phyloP scores from a whole-genome alignment of 2,113 vertebrate species.

The Limanda limanda region DNA sequence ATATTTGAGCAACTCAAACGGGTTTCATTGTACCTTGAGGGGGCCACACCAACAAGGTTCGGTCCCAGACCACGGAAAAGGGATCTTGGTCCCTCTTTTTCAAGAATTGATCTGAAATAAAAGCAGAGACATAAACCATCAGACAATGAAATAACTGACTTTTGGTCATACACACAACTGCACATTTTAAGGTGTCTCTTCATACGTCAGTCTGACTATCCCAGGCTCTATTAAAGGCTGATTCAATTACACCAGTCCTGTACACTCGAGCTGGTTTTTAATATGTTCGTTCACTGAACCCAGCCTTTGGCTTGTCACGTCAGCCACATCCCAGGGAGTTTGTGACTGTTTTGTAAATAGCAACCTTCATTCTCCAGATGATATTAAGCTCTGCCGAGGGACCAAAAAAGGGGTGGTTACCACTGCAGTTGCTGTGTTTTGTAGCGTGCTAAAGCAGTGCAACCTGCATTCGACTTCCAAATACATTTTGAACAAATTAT shows the following conservation, averaged over 20 bases:
- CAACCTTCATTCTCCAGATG: constrained; percentile 30
- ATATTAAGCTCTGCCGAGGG: neutral
- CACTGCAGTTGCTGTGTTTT: constrained; percentile 1
- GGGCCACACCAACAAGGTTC: constrained; percentile 96
- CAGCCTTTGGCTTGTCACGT: constrained; percentile 9
- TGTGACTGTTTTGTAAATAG: constrained; percentile 1
- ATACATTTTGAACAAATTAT: constrained; percentile 9
- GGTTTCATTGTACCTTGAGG: constrained; percentile 88
- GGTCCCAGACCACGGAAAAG: constrained; percentile 96
- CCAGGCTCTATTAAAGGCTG: neutral
- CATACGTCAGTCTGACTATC: neutral
- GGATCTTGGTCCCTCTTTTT: constrained; percentile 97
- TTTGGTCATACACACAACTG: neutral
- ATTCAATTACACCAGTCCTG: constrained; percentile 16
- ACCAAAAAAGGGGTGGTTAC: neutral
- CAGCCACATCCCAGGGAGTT: constrained; percentile 4
- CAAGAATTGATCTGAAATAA: constrained; percentile 90
- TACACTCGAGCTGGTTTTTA: constrained; percentile 14
- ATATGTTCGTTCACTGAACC: neutral
- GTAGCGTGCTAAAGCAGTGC: neutral
- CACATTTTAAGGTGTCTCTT: neutral
- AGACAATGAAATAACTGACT: neutral
- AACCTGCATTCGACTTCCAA: neutral
- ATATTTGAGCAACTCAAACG: neutral
- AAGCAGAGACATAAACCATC: constrained; percentile 4